phyloP scores from a whole-genome alignment of 2,888 invertebrate species.

The Lasioglossum oenotherae region DNA sequence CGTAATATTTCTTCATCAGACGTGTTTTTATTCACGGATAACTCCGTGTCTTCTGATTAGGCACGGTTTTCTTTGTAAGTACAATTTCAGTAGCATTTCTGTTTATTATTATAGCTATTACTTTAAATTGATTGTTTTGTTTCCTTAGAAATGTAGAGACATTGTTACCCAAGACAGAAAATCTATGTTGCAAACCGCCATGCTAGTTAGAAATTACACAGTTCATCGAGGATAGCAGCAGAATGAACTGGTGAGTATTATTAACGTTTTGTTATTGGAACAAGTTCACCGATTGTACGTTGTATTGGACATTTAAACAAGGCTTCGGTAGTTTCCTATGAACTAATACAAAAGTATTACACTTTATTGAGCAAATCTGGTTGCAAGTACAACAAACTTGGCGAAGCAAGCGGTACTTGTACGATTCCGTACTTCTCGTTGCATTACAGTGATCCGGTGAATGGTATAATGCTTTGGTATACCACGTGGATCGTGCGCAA shows the following conservation, averaged over 20 bases:
- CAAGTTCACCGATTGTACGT: not conserved
- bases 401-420: constrained; percentile 50
- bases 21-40: constrained; percentile 20
- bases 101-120: not conserved
- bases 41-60: not conserved
- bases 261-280: not conserved
- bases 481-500: constrained; percentile 31
- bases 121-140: not conserved
- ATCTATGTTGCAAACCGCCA: not conserved
- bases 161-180: not conserved
- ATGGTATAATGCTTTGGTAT: constrained; percentile 40
- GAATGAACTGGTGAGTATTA: not conserved
- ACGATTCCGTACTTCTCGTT: not conserved
- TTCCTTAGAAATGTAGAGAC: not conserved
- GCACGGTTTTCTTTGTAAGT: not conserved
- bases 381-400: constrained; percentile 47
- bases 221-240: not conserved
- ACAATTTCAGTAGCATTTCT: not conserved
- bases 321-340: not conserved
- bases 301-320: not conserved
- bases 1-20: constrained; percentile 49
- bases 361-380: not conserved
- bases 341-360: not conserved
- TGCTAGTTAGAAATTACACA: not conserved
- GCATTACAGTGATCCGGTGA: constrained; percentile 22